Conservation (phyloP, 2,888 invertebrate species). For the Callosobruchus maculatus region DNA sequence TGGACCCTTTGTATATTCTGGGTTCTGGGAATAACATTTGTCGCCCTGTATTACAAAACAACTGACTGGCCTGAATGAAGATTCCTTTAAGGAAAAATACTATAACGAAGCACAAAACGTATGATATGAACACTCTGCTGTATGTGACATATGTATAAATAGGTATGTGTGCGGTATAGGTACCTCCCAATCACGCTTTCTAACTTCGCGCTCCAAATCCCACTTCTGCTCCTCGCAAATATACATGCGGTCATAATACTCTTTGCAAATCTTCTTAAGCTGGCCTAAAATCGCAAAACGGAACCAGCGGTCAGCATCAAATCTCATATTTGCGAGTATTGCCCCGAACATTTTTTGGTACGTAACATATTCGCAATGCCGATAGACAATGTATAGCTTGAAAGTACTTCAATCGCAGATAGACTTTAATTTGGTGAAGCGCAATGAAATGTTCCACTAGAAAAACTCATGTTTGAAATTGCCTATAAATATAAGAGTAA, state of each 20-base stretch:
- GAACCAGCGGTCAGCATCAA: constrained; percentile 45
- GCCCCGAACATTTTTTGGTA: background rate
- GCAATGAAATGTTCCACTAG: no score
- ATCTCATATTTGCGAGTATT: background rate
- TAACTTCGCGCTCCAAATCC: constrained; percentile 99
- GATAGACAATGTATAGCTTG: no score
- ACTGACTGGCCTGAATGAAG: background rate
- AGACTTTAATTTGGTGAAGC: no score
- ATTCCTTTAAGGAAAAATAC: background rate
- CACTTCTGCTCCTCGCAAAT: constrained; percentile 99
- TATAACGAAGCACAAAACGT: constrained; percentile 33
- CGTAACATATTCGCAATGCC: background rate
- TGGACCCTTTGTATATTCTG: no score
- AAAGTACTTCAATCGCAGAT: no score
- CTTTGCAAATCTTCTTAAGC: constrained; percentile 91
- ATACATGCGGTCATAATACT: constrained; percentile 95
- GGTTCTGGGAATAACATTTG: no score
- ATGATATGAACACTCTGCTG: constrained; percentile 11
- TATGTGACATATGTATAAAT: constrained; percentile 12
- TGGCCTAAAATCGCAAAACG: constrained; percentile 64
- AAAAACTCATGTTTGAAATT: no score
- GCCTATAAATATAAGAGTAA: no score
- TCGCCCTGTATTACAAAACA: no score
- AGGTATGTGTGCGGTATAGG: constrained; percentile 16
- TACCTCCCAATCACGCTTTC: constrained; percentile 99